Percentiles rank a stretch among this genome's conserved stretches.
phyloP scores from a whole-genome alignment of 2,797 vertebrate species.

The Aselliscus stoliczkanus region DNA sequence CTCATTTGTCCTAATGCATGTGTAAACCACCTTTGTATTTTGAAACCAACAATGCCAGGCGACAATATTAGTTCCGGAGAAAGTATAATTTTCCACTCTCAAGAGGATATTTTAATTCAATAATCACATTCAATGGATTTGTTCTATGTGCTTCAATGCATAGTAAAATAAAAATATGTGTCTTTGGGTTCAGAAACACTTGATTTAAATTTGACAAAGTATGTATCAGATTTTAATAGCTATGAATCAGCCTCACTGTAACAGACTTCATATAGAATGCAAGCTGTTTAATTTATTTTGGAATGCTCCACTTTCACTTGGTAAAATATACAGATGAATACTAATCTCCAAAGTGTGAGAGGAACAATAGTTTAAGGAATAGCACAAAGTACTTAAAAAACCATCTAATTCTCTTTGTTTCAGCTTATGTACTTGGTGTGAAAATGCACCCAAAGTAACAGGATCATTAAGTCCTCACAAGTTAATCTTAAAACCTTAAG shows the following conservation, averaged over 20 bases:
- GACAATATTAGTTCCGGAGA: not conserved
- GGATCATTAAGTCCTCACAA: not conserved
- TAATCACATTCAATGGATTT: not conserved
- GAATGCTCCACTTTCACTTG: not conserved
- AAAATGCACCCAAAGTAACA: conserved; percentile 27
- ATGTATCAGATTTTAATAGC: not conserved
- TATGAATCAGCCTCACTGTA: not conserved
- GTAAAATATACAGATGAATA: conserved; percentile 10
- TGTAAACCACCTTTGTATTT: not conserved
- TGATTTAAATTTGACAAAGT: conserved; percentile 30
- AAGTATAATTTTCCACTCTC: not conserved
- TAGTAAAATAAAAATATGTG: not conserved
- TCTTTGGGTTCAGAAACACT: not conserved
- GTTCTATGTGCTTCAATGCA: not conserved
- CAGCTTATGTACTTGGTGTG: not conserved
- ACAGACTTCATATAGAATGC: not conserved
- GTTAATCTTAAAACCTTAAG: not conserved
- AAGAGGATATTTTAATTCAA: not conserved
- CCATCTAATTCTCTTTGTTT: not conserved
- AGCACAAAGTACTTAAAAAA: not conserved
- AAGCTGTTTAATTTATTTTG: conserved; percentile 42
- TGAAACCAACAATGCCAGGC: not conserved
- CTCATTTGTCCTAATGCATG: not conserved
- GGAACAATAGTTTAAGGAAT: not conserved
- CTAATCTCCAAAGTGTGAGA: conserved; percentile 11